A percentile compares a stretch with the other conserved stretches of the same genome.
Evolutionary conservation across 2,797 vertebrate genomes (phyloP).

Genomic region (Acropternis orthonyx): DNA sequence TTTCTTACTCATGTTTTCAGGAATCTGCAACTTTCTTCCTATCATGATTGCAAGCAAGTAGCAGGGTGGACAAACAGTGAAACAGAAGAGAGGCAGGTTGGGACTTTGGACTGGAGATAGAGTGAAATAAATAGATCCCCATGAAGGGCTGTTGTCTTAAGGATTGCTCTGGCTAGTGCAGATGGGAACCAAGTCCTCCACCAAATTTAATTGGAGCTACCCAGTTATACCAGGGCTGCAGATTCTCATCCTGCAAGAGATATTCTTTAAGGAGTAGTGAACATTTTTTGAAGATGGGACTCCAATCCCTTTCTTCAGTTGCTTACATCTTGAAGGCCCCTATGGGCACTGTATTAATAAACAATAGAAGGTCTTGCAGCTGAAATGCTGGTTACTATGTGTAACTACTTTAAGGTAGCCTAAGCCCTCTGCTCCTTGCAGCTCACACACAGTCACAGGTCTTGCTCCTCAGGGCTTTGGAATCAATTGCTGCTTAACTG

Average conservation of each 20-base stretch:
- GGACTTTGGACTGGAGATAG: background rate
- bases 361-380: background rate
- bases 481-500: background rate
- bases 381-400: background rate
- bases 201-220: background rate
- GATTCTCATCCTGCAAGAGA: background rate
- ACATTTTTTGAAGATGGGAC: background rate
- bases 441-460: rapidly evolving
- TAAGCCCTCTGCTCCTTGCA: background rate
- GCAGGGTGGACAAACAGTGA: background rate
- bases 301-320: background rate
- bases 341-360: background rate
- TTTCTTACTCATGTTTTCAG: background rate
- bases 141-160: background rate
- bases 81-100: background rate
- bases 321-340: background rate
- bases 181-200: background rate
- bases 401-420: background rate
- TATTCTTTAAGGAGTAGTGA: background rate
- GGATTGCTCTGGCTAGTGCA: background rate
- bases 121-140: background rate
- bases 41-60: background rate
- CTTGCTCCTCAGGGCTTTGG: background rate
- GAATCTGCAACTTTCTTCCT: background rate
- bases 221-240: background rate